Conservation (phyloP, 2,797 vertebrate genomes). For the Acrocephalus scirpaceus region DNA sequence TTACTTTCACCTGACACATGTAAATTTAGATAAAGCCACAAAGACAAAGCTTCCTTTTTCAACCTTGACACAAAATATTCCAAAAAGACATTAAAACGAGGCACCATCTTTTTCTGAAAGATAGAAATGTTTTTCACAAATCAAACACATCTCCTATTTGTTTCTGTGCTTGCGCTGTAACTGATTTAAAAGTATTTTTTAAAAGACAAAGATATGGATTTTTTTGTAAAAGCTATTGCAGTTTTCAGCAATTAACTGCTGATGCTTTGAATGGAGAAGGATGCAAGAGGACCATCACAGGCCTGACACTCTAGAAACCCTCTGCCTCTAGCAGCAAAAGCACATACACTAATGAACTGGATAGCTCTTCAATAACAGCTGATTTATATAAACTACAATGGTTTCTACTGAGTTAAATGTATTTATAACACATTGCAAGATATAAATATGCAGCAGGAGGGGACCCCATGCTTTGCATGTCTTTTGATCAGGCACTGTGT, state of each 20-base stretch:
- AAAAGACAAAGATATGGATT: neutral
- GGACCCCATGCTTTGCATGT: slow-evolving; percentile 53
- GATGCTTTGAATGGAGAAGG: neutral
- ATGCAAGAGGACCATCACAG: neutral
- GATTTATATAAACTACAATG: slow-evolving; percentile 61
- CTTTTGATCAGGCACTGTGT: slow-evolving; percentile 67
- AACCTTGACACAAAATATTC: neutral
- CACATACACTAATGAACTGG: neutral
- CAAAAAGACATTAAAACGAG: neutral
- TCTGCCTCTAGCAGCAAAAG: neutral
- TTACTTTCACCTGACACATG: neutral
- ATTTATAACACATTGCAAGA: slow-evolving; percentile 64
- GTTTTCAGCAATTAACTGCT: neutral
- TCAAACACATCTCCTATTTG: neutral
- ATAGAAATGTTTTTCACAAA: neutral
- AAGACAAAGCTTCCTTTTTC: neutral
- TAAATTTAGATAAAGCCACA: neutral
- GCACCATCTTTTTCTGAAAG: neutral
- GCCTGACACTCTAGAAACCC: neutral
- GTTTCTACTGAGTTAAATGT: slow-evolving; percentile 61
- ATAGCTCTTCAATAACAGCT: slow-evolving; percentile 34
- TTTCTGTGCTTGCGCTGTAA: neutral
- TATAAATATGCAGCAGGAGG: slow-evolving; percentile 65
- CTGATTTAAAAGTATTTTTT: neutral
- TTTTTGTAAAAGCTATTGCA: neutral